A percentile compares a stretch with the other conserved stretches of the same genome.
Evolutionary conservation across 2,113 vertebrate species (phyloP).

Genomic region (Oryzias melastigma): DNA sequence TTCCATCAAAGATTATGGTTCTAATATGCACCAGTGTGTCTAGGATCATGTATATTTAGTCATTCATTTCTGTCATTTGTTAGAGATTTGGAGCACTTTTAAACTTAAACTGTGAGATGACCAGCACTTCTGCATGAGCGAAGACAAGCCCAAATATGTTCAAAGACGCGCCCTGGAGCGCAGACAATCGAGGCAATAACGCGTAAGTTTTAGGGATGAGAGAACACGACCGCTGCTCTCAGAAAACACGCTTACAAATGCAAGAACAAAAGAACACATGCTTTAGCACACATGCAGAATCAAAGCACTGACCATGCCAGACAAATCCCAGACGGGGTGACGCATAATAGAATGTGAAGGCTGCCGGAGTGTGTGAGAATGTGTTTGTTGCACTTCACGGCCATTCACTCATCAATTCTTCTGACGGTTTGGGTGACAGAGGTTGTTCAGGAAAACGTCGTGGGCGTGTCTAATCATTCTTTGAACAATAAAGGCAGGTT

Average conservation of each 20-base stretch:
- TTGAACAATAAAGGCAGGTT: conserved; percentile 16
- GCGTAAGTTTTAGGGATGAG: neutral
- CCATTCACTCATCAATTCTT: conserved; percentile 23
- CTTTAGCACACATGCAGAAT: neutral
- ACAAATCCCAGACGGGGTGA: conserved; percentile 7
- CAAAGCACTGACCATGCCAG: conserved; percentile 2
- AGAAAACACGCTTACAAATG: neutral
- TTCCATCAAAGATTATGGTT: too few relatives aligned
- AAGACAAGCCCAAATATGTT: neutral
- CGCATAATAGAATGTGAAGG: conserved; percentile 24
- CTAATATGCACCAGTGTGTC: too few relatives aligned
- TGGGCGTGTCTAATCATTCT: conserved; percentile 22
- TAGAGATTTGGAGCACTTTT: too few relatives aligned
- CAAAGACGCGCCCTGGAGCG: too few relatives aligned
- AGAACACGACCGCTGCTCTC: neutral
- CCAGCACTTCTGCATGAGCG: too few relatives aligned
- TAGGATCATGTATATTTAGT: too few relatives aligned
- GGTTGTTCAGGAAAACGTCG: conserved; percentile 13
- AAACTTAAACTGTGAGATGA: too few relatives aligned
- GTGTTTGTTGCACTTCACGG: conserved; percentile 24
- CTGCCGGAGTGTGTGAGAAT: neutral
- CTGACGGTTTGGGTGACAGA: conserved; percentile 21
- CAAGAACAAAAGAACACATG: neutral
- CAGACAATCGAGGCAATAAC: neutral
- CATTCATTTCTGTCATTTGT: too few relatives aligned